phyloP scores from a whole-genome alignment of 2,113 vertebrate species.

The Capreolus pygargus region DNA sequence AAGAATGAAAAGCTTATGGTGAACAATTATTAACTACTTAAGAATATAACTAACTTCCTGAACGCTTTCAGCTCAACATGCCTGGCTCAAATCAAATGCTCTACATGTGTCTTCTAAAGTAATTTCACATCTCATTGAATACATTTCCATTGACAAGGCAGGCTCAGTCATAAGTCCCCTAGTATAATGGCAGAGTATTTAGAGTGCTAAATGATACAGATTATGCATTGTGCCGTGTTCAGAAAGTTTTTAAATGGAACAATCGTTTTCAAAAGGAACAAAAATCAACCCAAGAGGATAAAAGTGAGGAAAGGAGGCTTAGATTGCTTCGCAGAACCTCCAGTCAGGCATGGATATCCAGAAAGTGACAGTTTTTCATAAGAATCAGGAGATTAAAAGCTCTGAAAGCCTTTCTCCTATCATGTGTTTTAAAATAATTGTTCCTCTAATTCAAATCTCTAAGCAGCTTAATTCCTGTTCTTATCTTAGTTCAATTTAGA shows the following conservation, averaged over 20 bases:
- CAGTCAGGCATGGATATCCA: constrained; percentile 4
- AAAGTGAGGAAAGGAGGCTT: constrained; percentile 34
- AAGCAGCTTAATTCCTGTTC: constrained; percentile 63
- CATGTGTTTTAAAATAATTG: constrained; percentile 54
- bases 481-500: constrained; percentile 42
- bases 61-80: not conserved
- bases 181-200: constrained; percentile 12
- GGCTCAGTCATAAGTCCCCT: not conserved
- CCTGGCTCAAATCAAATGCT: not conserved
- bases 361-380: constrained; percentile 39
- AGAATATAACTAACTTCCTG: not conserved
- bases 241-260: constrained; percentile 46
- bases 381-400: constrained; percentile 42
- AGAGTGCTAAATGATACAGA: constrained; percentile 36
- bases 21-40: not conserved
- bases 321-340: not conserved
- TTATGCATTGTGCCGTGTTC: constrained; percentile 8
- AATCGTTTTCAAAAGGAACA: constrained; percentile 48
- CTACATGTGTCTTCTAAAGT: constrained; percentile 41
- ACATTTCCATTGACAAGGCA: constrained; percentile 5
- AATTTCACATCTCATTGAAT: constrained; percentile 47
- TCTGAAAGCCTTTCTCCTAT: constrained; percentile 30
- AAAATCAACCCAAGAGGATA: constrained; percentile 27
- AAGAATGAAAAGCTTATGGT: not conserved
- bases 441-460: constrained; percentile 60